These are phyloP conservation scores for Perognathus longimembris DNA, from an alignment of 2,113 vertebrate species.

Conservation along the genomic window DNA sequence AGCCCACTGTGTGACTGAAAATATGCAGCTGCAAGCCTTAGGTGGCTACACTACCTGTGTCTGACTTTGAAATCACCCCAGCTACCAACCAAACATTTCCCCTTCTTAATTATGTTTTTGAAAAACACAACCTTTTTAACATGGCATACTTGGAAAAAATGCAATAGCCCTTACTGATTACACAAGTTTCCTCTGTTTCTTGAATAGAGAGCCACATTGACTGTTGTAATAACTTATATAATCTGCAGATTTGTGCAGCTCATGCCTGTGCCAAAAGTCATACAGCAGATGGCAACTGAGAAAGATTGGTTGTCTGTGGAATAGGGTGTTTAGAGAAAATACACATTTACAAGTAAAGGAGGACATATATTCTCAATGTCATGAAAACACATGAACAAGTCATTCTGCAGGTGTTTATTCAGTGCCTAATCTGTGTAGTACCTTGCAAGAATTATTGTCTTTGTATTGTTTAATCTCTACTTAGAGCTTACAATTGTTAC, in stretches of 20 bases:
- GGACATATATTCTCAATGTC: slow-evolving; percentile 52
- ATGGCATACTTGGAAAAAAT: slow-evolving; percentile 34
- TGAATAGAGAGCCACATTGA: slow-evolving; percentile 59
- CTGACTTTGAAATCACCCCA: slow-evolving; percentile 29
- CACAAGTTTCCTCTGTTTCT: neutral
- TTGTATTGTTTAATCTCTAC: neutral
- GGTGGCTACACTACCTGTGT: neutral
- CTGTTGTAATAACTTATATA: slow-evolving; percentile 61
- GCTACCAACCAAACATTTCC: slow-evolving; percentile 48
- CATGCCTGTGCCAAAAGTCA: slow-evolving; percentile 64
- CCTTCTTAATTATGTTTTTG: slow-evolving; percentile 20
- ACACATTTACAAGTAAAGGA: slow-evolving; percentile 58
- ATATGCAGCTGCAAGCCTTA: neutral
- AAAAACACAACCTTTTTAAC: slow-evolving; percentile 27
- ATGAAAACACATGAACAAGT: slow-evolving; percentile 55
- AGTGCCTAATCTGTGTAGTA: neutral
- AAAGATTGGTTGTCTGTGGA: slow-evolving; percentile 69
- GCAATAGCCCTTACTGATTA: slow-evolving; percentile 46
- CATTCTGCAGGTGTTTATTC: slow-evolving; percentile 9
- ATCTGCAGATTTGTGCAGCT: slow-evolving; percentile 47
- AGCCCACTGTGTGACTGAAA: slow-evolving; percentile 25
- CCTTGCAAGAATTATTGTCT: neutral
- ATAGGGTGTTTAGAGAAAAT: slow-evolving; percentile 67
- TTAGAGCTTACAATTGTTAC: neutral
- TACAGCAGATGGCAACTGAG: slow-evolving; percentile 61